phyloP scores from a whole-genome alignment of 2,797 vertebrate species.

The Microctenopoma lineatum region DNA sequence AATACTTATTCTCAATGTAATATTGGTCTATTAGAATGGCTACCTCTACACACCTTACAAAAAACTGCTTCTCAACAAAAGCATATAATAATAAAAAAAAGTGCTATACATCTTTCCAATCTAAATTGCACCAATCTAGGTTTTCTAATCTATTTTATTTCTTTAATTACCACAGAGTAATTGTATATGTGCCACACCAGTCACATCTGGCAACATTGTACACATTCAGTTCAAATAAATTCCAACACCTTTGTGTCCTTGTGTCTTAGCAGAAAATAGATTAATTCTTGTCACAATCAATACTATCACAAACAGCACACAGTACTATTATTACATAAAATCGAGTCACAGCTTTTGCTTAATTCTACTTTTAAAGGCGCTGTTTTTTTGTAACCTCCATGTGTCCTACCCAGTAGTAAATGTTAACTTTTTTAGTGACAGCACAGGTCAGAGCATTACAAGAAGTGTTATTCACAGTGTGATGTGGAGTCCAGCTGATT shows the following conservation, averaged over 20 bases:
- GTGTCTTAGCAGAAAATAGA: neutral
- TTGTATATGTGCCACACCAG: neutral
- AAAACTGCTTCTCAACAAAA: neutral
- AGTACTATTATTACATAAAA: neutral
- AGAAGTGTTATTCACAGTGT: constrained; percentile 52
- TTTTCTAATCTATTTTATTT: too few relatives aligned
- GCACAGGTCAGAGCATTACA: constrained; percentile 22
- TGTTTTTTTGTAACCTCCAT: constrained; percentile 13
- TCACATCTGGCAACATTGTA: neutral
- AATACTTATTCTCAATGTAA: neutral
- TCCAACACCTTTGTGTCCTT: neutral
- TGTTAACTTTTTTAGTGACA: constrained; percentile 32
- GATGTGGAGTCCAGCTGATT: constrained; percentile 51
- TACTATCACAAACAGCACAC: too few relatives aligned
- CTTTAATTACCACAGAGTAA: too few relatives aligned
- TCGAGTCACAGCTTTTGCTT: neutral
- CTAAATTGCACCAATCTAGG: too few relatives aligned
- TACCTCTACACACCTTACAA: neutral
- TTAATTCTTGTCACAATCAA: too few relatives aligned
- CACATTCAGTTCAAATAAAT: neutral
- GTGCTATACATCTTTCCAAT: too few relatives aligned
- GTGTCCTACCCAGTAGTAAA: constrained; percentile 39
- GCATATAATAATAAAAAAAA: too few relatives aligned
- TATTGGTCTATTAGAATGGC: too few relatives aligned
- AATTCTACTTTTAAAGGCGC: constrained; percentile 15